Evolutionary conservation across 2,797 vertebrate genomes (phyloP).

Genomic region (Acipenser transmontanus): DNA sequence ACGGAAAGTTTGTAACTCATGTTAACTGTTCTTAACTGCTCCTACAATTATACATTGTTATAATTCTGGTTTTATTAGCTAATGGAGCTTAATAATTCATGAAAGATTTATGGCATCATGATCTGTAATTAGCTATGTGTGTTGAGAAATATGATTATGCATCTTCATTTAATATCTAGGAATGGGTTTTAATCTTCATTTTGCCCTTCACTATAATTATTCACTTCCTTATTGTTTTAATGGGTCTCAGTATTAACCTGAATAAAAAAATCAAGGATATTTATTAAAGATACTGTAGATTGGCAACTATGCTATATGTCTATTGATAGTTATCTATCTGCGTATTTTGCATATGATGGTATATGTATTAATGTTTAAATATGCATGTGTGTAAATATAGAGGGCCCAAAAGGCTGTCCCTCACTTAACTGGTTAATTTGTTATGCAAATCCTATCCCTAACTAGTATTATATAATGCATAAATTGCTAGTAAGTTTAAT

Average conservation of each 20-base stretch:
- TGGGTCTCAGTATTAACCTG: conserved; percentile 33
- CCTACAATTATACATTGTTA: conserved; percentile 34
- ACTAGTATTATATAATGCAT: too few relatives aligned
- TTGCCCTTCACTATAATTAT: conserved; percentile 46
- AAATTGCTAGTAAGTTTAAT: too few relatives aligned
- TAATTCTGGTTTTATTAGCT: conserved; percentile 55
- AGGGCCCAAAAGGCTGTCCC: too few relatives aligned
- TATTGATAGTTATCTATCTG: conserved; percentile 13
- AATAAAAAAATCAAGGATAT: conserved; percentile 20
- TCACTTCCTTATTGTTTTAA: conserved; percentile 53
- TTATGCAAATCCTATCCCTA: too few relatives aligned
- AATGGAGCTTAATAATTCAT: conserved; percentile 71
- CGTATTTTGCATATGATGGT: too few relatives aligned
- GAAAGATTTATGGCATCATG: conserved; percentile 61
- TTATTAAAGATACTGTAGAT: conserved; percentile 21
- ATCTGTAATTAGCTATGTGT: conserved; percentile 60
- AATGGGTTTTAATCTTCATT: conserved; percentile 66
- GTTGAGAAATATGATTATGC: conserved; percentile 50
- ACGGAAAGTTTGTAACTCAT: conserved; percentile 18
- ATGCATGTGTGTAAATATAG: too few relatives aligned
- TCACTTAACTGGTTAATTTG: too few relatives aligned
- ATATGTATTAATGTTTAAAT: too few relatives aligned
- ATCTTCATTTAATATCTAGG: conserved; percentile 59
- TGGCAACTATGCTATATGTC: conserved; percentile 19
- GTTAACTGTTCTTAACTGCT: conserved; percentile 40